Conservation (phyloP, 2,888 invertebrate species). For the Adelphocoris suturalis region DNA sequence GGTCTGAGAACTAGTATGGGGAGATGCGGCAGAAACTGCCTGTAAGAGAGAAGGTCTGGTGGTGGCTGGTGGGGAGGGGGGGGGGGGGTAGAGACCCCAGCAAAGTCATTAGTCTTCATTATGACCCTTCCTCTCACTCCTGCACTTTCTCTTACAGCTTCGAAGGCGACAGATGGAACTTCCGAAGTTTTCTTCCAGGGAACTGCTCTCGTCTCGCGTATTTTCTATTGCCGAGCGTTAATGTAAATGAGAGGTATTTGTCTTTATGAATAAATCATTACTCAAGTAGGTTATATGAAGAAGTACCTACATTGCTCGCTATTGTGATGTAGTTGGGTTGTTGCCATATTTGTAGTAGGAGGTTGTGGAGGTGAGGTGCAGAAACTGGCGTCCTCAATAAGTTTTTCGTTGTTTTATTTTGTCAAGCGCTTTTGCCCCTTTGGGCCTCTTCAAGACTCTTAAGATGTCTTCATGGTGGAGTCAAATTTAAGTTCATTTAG, state of each 20-base stretch:
- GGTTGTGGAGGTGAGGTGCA: too few species aligned
- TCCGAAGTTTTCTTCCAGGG: constrained; percentile 1
- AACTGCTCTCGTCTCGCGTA: background rate
- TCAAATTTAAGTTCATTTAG: too few species aligned
- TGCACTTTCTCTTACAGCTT: background rate
- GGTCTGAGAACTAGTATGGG: constrained; percentile 4
- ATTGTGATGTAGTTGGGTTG: too few species aligned
- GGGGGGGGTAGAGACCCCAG: background rate
- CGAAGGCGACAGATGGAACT: constrained; percentile 23
- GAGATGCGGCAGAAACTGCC: constrained; percentile 34
- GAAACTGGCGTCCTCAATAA: too few species aligned
- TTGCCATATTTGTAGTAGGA: too few species aligned
- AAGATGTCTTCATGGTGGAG: too few species aligned
- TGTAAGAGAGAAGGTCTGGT: background rate
- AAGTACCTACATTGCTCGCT: too few species aligned
- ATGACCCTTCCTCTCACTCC: background rate
- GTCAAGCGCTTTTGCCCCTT: too few species aligned
- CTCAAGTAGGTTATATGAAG: too few species aligned
- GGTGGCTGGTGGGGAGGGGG: too few species aligned
- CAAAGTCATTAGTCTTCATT: constrained; percentile 54
- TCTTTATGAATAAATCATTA: background rate
- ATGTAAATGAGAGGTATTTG: background rate
- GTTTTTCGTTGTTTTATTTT: too few species aligned
- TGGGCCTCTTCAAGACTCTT: too few species aligned
- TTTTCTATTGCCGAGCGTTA: background rate